phyloP scores from a whole-genome alignment of 2,797 vertebrate genomes.

The Phataginus tetradactyla region DNA sequence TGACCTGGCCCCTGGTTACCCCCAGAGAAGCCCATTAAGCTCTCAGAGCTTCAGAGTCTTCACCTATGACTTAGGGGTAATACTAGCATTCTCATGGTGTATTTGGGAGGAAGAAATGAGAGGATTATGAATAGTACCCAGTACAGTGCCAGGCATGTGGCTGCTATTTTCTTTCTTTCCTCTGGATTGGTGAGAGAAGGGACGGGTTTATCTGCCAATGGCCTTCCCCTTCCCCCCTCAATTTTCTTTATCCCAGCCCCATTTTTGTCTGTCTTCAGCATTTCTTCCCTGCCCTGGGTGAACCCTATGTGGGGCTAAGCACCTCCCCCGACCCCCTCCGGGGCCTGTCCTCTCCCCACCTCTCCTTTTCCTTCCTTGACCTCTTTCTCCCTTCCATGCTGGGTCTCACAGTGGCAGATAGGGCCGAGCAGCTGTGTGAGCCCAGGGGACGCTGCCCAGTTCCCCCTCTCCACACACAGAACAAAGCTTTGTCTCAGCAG shows the following conservation, averaged over 20 bases:
- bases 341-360: background rate
- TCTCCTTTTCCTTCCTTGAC: background rate
- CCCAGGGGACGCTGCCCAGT: background rate
- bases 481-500: background rate
- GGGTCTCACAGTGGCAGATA: background rate
- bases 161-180: slow-evolving; percentile 5
- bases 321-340: background rate
- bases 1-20: background rate
- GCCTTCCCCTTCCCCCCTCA: accelerated
- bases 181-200: background rate
- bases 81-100: background rate
- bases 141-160: background rate
- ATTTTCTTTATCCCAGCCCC: background rate
- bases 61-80: background rate
- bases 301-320: background rate
- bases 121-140: slow-evolving; percentile 6
- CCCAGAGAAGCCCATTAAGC: background rate
- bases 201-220: background rate
- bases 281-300: background rate
- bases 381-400: background rate
- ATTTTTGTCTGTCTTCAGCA: background rate
- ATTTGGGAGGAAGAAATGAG: slow-evolving; percentile 41
- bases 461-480: background rate
- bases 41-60: background rate
- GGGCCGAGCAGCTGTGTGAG: background rate